Evolutionary conservation across 2,888 invertebrate genomes (phyloP), one percentile per base, ranked within the genome.

Genomic region (Flexamia atlantica): DNA sequence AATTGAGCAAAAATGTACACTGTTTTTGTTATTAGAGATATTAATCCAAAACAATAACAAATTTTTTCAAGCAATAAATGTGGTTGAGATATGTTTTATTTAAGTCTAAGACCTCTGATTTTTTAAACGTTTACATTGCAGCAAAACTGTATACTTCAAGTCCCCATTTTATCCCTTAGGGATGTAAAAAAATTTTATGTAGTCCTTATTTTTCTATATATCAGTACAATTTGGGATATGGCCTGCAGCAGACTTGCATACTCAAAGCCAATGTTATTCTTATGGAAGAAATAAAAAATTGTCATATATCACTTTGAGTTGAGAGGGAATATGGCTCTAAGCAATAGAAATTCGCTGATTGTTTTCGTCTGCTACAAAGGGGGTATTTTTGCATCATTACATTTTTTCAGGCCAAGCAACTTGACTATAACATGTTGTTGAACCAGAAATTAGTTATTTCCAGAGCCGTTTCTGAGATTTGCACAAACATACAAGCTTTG

Each of bases 261-360:
- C 46, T 46, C 46, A 14, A 2, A 2, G 12, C 7, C 46, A 2
- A 46, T 46, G 17, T 46, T 46, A 14, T 3, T 46, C 46, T 14
- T 17, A 46, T 14, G 46, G 17, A 46, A 17, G 14, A 46, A 14
- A 46, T 3, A 9, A 10, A 46, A 46, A 14, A 14, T 46, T 1
- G 2, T 46, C 14, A 46, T 46, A 14, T 46, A 46, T 46, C 12
- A 46, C 14, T 17, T 46, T 17, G 12, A 14, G 46, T 14, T 4
- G 46, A 9, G 17, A 14, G 7, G 3, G 3, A 17, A 46, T 17
- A 46, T 17, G 3, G 7, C 7, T 46, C 12, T 46, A 46, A 9
- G 17, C 46, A 53, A 7, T 53, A 23, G 53, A 53, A 53, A 53
- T 53, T 53, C 53, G 53, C 53, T 53, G 23, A 53, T 20, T 53